Evolutionary conservation across 2,888 invertebrate genomes (phyloP), one percentile per base, ranked within the genome.

Genomic region (Pogonocherus hispidulus): DNA sequence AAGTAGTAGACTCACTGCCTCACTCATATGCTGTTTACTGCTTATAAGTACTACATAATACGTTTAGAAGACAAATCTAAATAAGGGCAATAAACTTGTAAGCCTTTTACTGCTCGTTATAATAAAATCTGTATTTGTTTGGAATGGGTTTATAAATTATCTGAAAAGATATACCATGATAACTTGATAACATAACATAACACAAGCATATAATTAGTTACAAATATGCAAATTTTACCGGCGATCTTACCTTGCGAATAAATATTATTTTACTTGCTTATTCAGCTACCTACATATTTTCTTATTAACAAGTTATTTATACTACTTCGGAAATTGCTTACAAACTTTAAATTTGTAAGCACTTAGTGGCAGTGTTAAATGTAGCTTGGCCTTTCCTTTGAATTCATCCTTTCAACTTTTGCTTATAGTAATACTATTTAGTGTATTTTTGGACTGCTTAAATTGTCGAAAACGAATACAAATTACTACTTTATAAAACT

Each of bases 201-300:
- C 23, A n/a, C 22, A n/a, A 20, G 20, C 11, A 11, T 8, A 22
- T 5, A 22, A 23, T 51, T n/a, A 14, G n/a, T 14, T 51, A 23
- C 14, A 51, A 51, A 23, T 51, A 51, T 51, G 49, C 49, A 14
- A 23, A 51, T 51, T 49, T 51, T 51, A 22, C 22, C 14, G 23
- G 23, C 20, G 2, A 4, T 49, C n/a, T 22, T 20, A 49, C 23
- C 20, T 51, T 23, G 23, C 8, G 22, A 49, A 20, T 20, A 20
- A 20, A 49, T 49, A 49, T 47, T 20, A 47, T 49, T 49, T 49
- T 49, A 46, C 47, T 5, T 20, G 22, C 11, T 20, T n/a, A n/a
- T 47, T 20, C 19, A 49, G 19, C 9, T 8, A 49, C 19, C 19
- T 4, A 3, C 19, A 16, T 49, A 49, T 32, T 8, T 32, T 32